Base-by-base conservation (phyloP, 2,888 invertebrate genomes). In the Drosophila aldrichi region DNA sequence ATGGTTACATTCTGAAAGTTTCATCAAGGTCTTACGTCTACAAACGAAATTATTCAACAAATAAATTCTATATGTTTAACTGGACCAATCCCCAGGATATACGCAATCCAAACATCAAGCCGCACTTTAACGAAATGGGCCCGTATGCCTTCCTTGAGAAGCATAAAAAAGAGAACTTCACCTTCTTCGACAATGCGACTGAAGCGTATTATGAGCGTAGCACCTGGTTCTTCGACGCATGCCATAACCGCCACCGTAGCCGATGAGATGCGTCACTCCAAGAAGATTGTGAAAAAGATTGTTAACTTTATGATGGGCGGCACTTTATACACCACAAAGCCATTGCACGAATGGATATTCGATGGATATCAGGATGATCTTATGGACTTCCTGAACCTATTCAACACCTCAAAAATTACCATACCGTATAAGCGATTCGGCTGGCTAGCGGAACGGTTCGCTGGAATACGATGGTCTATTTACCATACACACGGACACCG, bases 381-480 rank as follows among this genome's bases (percentile, higher is more conserved):
- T 12, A 93, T 98, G 49, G 94, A 78, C 80, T 96, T 71, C 94
- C 94, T 44, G 62, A 93, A 46, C 91, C 94, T 81, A 77, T 96
- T 43, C 92, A 95, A 76, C 87, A 95, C 29, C 92, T 54, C 91
- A 1, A 80, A 78, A 71, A 91, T 93, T 38, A 77, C 93, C 1
- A 94, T 97, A 79, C 96, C 96, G 0, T 96, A 94, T 82, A 95
- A 95, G 38, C 96, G 95, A 87, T 98, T 98, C 92, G 98, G 96
- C 12, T 97, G 97, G 96, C 97, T 98, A 91, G 94, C 92, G 10
- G 76, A 97, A 97, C 91, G 94, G 93, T 34, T 96, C 96, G 0
- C 92, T 94, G 38, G 94, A 94, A 1, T 97, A 94, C 89, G 97
- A 97, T 91, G 97, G 97, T 1, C 93, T 94, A 0, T 97, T 96